Base-by-base conservation (phyloP, 1,140 invertebrate genomes). In the Caenorhabditis briggsae region DNA sequence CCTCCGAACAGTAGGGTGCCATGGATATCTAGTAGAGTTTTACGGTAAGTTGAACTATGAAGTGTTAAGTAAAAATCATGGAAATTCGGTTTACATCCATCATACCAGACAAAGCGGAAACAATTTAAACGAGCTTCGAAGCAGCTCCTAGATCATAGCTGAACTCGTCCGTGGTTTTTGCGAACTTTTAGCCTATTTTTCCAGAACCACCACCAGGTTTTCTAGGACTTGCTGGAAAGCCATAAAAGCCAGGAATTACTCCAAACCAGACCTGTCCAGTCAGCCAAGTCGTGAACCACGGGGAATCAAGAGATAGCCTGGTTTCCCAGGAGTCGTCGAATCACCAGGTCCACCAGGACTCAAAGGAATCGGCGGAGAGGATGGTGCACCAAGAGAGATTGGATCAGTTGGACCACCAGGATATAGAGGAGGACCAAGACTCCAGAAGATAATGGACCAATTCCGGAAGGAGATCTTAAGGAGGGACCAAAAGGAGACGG, bases 231-330 rank as follows among this genome's bases (percentile, higher is more conserved):
- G 88, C 89, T 82, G 89, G 89, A 74, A 88, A 83, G 61, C 89
- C 89, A 12, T 88, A 88, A 23, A 84, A 89, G 58, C 91, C 91
- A 23, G 91, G 91, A 55, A 87, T 84, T 41, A 90, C 91, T 14
- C 91, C 91, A 14, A 92, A 92, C 85, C 91, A 92, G 78, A 92
- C 91, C 11, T 92, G 91, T 78, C 91, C 91, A 7, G 88, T 89
- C 53, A 85, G 88, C 18, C 82, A 83, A 48, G 86, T 84, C 82
- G 91, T 53, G 91, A 92, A 70, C 91, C 91, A 41, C 91, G 91
- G 41, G 91, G 91, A 12, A 92, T 92, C 83, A 92, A 92, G 87
- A 91, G 91, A 55, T 92, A 91, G 91, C 91, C 91, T 23, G 91
- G 91, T n/a, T 92, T 92, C 85, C 91, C 91, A 33, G 86, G 86